phyloP scores from a whole-genome alignment of 2,113 vertebrate species.

The Rostratula benghalensis region DNA sequence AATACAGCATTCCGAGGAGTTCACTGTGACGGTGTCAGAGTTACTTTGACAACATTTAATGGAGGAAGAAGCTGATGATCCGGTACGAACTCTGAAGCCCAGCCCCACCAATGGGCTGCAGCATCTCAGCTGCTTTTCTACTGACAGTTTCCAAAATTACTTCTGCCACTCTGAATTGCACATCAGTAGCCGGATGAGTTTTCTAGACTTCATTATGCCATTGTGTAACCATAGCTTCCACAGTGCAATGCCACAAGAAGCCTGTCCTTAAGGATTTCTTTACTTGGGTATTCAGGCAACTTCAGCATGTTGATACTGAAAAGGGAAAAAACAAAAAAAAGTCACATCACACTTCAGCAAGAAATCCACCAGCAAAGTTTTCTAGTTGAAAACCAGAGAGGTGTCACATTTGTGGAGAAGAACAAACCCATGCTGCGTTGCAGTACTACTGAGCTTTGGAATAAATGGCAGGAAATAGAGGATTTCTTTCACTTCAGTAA shows the following conservation, averaged over 20 bases:
- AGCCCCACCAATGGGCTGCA: slow-evolving; percentile 14
- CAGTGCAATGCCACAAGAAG: slow-evolving; percentile 96
- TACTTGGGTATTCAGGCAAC: slow-evolving; percentile 95
- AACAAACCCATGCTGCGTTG: not conserved
- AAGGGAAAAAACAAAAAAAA: not conserved
- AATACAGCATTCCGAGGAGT: not conserved
- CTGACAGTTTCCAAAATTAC: slow-evolving; percentile 60
- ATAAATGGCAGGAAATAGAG: not conserved
- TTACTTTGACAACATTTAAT: slow-evolving; percentile 40
- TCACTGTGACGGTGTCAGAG: slow-evolving; percentile 20
- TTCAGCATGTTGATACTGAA: slow-evolving; percentile 99
- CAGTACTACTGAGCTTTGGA: not conserved
- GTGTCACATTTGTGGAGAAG: not conserved
- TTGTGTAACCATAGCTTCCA: slow-evolving; percentile 98
- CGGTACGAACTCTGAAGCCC: slow-evolving; percentile 46
- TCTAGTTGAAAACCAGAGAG: slow-evolving; percentile 26
- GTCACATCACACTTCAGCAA: slow-evolving; percentile 2
- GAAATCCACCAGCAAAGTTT: slow-evolving; percentile 3
- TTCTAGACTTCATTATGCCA: slow-evolving; percentile 81
- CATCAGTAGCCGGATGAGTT: slow-evolving; percentile 45
- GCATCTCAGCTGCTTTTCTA: slow-evolving; percentile 29
- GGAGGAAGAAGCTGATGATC: slow-evolving; percentile 13
- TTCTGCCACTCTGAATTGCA: slow-evolving; percentile 59
- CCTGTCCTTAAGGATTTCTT: slow-evolving; percentile 92
- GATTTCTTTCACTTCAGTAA: not conserved